Evolutionary conservation across 2,113 vertebrate genomes (phyloP), one percentile per base, ranked within the genome.

Genomic region (Callionymus lyra): DNA sequence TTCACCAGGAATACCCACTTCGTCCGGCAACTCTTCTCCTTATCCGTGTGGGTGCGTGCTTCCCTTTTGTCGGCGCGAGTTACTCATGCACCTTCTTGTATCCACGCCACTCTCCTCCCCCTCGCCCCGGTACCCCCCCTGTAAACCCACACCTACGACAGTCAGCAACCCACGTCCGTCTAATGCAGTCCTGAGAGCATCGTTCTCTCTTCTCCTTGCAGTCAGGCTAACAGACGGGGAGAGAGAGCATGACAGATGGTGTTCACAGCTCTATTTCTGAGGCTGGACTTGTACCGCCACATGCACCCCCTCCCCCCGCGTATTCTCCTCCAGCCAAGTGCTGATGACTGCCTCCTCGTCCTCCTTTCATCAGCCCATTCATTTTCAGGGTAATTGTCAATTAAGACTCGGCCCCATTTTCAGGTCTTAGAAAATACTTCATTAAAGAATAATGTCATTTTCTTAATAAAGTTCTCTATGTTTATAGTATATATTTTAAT

Each of bases 191-290:
- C 70, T 56, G 69, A 77, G 81, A 75, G 81, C 80, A 72, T 68
- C 76, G 59, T 74, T 82, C 72, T 77, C 71, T 61, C 64, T 78
- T 71, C 71, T 63, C 68, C 78, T 81, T 75, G 69, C 81, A 82
- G 80, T 79, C 79, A 77, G 74, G 80, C 80, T 79, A 82, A 82
- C 77, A 84, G 80, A 82, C 78, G 81, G 77, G 73, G 78, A 83
- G 81, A 81, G 84, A 80, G 77, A 84, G 81, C 76, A 76, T 76
- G 84, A 84, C 84, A 87, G 84, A 87, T 87, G 85, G 84, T 82
- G 83, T 85, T 86, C 84, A 85, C 83, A 86, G 80, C 85, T 87
- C 85, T 87, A 87, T 87, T 87, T 87, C 85, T 85, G 84, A 86
- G 83, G 77, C 82, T 85, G 85, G 85, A 86, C 84, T 80, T 84